Evolutionary conservation across 1,140 invertebrate species (phyloP), one percentile per base, ranked within the genome.

Genomic region (Andrena cerasifolii): DNA sequence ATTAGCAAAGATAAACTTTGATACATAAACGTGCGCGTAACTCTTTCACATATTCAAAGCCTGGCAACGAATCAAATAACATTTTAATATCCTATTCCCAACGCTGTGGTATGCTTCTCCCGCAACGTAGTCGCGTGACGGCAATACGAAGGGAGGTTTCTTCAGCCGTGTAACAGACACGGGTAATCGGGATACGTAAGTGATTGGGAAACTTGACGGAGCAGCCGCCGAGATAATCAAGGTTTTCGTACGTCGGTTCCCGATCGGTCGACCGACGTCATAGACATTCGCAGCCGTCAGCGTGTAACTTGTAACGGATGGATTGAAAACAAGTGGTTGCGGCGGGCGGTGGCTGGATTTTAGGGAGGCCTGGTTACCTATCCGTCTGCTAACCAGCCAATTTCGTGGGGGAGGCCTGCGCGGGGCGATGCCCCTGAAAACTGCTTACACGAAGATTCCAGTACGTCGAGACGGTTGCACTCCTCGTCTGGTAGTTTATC

Each of bases 121-220:
- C 10, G 10, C 36, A 3, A 40, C 36, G 56, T 31, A 7, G 0
- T 10, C 33, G 58, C 58, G 56, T 59, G 33, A 36, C 18, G n/a
- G 24, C 58, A 21, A 63, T 63, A 63, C 40, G 45, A 21, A n/a
- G 28, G 10, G 21, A 10, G 24, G 58, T 26, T 51, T 73, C 45
- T 28, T 63, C 31, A 40, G 33, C 33, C 45, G 18, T 51, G 58
- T 40, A 63, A 21, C 56, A 24, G 43, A 45, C 31, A 49, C 59
- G 70, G 26, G 24, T 73, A 51, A 63, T 73, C 45, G 31, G 21
- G 56, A 14, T 26, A 49, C 70, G 70, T 73, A 73, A 73, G 70
- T 73, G 70, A 73, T 73, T 73, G 70, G 59, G 45, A 53, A 63
- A 73, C 70, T 73, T 49, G 6, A 7, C 45, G 45, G 33, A 63